phyloP scores from a whole-genome alignment of 1,140 invertebrate genomes.

The Drosophila lacteicornis region DNA sequence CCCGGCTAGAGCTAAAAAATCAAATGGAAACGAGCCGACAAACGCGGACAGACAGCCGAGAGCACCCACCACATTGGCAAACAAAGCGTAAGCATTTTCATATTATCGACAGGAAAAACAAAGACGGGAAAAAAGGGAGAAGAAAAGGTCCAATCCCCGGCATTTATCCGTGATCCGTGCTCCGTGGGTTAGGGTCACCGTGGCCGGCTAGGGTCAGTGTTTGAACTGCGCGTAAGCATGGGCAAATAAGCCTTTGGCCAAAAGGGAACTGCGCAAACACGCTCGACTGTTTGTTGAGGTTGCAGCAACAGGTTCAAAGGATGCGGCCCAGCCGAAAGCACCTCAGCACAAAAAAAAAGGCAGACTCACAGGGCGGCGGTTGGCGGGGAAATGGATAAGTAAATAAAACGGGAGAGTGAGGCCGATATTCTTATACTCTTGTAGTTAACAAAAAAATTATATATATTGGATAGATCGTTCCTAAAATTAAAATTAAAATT shows the following conservation, averaged over 20 bases:
- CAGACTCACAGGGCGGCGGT: conserved; percentile 24
- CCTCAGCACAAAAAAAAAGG: conserved; percentile 22
- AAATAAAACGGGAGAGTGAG: background rate
- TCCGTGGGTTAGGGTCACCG: conserved; percentile 55
- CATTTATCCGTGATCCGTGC: conserved; percentile 57
- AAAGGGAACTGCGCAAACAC: conserved; percentile 70
- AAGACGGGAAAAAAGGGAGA: conserved; percentile 33
- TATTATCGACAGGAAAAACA: conserved; percentile 61
- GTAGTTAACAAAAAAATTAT: background rate
- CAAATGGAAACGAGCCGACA: conserved; percentile 57
- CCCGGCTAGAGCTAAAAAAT: conserved; percentile 53
- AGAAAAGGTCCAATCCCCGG: conserved; percentile 61
- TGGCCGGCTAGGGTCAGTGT: conserved; percentile 65
- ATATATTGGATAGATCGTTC: background rate
- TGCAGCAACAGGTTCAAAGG: conserved; percentile 78
- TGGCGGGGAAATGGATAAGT: background rate
- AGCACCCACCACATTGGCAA: conserved; percentile 74
- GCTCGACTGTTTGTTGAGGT: conserved; percentile 73
- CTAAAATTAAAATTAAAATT: no score
- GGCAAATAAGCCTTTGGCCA: conserved; percentile 78
- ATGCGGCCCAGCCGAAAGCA: conserved; percentile 49
- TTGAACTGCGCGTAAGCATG: conserved; percentile 64
- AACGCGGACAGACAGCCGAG: conserved; percentile 7
- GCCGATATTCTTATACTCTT: background rate
- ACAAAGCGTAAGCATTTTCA: conserved; percentile 65